Base-by-base conservation (phyloP, 2,797 vertebrate species). In the Mustela erminea region DNA sequence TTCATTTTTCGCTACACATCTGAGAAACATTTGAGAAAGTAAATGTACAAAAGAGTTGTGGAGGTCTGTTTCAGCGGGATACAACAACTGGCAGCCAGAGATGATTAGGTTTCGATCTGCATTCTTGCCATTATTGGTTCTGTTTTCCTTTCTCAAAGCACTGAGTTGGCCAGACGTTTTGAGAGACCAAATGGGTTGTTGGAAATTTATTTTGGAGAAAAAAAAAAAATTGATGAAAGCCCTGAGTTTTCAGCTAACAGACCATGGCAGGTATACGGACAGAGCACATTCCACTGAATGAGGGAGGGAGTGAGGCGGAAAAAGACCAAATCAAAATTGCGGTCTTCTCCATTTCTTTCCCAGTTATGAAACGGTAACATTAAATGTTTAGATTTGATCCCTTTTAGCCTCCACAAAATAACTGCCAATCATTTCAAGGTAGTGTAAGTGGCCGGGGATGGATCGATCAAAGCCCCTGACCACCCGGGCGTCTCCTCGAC, bases 401-500 rank as follows among this genome's bases (percentile, higher is more conserved):
- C n/a, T 87, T 87, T 75, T 14, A 18, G 14, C 10, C 23, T 87
- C 13, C 68, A 56, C 56, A 78, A 41, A 94, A 54, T 54, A 75
- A 80, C 10, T 60, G 14, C 10, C 25, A 64, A 43, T 35, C 27
- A 27, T 91, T 94, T 64, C 21, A 66, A 83, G n/a, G 78, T 80
- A 46, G 66, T 54, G 18, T 29, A 84, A 85, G 25, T 15, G 72
- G 23, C 72, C 9, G 14, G 72, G 41, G 12, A n/a, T 52, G 60
- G 49, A 43, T 27, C 6, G 0, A 4, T 1, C 7, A 2, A 8
- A 49, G 3, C 25, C 32, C n/a, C 2, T 4, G 32, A 20, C 11
- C 43, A 3, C 23, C 1, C 6, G 46, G 17, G 5, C 5, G 0
- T 2, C 46, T 4, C 52, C 15, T 0, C 1, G 7, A 54, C 3